A percentile compares a stretch with the other conserved stretches of the same genome.
Conservation (phyloP, 2,797 vertebrate genomes). For the Holocentrus rufus region DNA sequence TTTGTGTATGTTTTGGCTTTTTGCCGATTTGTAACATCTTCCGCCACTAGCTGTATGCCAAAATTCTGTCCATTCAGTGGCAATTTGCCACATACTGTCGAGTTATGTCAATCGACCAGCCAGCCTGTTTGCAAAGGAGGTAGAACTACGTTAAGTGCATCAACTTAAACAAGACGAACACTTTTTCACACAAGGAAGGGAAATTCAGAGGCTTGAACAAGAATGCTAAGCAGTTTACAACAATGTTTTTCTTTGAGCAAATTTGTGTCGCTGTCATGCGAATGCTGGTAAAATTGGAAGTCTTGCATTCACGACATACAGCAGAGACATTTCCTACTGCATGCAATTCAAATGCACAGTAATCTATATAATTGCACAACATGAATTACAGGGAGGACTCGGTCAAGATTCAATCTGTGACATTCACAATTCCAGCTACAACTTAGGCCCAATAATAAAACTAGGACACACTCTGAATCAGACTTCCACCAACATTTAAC, state of each 20-base stretch:
- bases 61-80: slow-evolving; percentile 9
- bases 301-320: background rate
- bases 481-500: too few relatives aligned
- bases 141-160: slow-evolving; percentile 42
- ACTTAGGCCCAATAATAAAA: too few relatives aligned
- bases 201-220: slow-evolving; percentile 49
- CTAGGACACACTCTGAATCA: too few relatives aligned
- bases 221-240: slow-evolving; percentile 53
- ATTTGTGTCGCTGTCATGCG: background rate
- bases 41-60: background rate
- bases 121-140: slow-evolving; percentile 52
- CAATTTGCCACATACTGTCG: slow-evolving; percentile 37
- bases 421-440: too few relatives aligned
- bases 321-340: background rate
- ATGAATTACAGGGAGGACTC: background rate
- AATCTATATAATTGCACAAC: background rate
- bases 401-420: background rate
- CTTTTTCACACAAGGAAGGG: slow-evolving; percentile 58
- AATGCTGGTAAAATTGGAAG: background rate
- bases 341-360: background rate
- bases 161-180: slow-evolving; percentile 43
- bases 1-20: slow-evolving; percentile 30
- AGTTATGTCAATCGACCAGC: slow-evolving; percentile 20
- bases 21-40: slow-evolving; percentile 26
- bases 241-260: slow-evolving; percentile 17